Conservation (phyloP, 2,113 vertebrate genomes). For the Lepidothrix coronata region DNA sequence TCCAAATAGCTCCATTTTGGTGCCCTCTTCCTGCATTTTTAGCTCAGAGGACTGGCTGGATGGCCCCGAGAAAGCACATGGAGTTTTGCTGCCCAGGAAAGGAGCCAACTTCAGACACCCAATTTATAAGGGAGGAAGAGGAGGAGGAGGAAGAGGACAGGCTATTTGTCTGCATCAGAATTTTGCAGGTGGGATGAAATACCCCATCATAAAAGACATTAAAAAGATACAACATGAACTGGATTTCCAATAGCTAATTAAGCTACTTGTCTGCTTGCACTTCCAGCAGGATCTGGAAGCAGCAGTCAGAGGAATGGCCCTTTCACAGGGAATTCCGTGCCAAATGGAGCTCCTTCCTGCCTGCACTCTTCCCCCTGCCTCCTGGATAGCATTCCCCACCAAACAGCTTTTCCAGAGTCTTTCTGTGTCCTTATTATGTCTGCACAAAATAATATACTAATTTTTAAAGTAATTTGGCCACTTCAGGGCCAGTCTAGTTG, state of each 20-base stretch:
- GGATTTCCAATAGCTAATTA: background rate
- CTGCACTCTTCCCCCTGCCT: background rate
- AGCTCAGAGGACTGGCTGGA: background rate
- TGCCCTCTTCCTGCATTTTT: slow-evolving; percentile 1
- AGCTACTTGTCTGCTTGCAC: background rate
- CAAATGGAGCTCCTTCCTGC: background rate
- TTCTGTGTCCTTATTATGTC: background rate
- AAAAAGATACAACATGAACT: background rate
- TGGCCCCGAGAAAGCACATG: background rate
- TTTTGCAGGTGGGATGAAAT: background rate
- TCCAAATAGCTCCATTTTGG: background rate
- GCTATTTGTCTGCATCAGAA: background rate
- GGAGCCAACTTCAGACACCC: background rate
- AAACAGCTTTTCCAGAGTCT: background rate
- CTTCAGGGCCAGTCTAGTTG: background rate
- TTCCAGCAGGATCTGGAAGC: background rate
- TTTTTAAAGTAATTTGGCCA: background rate
- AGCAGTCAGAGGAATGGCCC: background rate
- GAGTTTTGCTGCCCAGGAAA: slow-evolving; percentile 3
- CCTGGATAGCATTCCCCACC: background rate
- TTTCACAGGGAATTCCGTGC: background rate
- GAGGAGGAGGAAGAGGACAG: background rate
- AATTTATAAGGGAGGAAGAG: background rate
- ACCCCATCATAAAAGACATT: background rate
- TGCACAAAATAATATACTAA: background rate